Percentiles rank a stretch among this genome's conserved stretches.
Evolutionary conservation across 2,113 vertebrate species (phyloP).

Genomic region (Paraplagusia blochii): DNA sequence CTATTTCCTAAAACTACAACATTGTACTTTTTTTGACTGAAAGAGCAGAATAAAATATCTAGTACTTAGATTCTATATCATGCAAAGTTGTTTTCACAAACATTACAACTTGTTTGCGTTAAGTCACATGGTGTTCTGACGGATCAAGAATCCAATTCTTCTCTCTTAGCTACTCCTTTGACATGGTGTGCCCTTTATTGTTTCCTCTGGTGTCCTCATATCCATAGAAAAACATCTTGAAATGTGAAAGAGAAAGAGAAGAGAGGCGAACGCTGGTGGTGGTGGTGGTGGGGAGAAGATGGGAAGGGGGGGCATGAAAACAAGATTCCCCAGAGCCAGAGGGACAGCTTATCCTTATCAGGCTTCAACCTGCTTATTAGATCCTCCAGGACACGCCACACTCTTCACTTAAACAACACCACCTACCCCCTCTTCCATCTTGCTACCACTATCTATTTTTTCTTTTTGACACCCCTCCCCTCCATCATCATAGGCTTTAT

Average conservation of each 20-base stretch:
- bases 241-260: constrained; percentile 20
- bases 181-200: too few relatives aligned
- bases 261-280: neutral
- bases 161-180: too few relatives aligned
- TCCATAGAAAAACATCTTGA: constrained; percentile 52
- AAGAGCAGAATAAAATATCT: too few relatives aligned
- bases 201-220: constrained; percentile 35
- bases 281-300: constrained; percentile 11
- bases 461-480: too few relatives aligned
- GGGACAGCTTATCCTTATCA: constrained; percentile 79
- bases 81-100: too few relatives aligned
- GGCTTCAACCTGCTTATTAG: constrained; percentile 79
- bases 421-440: constrained; percentile 54
- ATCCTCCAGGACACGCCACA: constrained; percentile 70
- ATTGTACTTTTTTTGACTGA: too few relatives aligned
- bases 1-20: too few relatives aligned
- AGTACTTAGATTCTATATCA: too few relatives aligned
- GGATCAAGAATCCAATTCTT: too few relatives aligned
- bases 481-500: constrained; percentile 24
- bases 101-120: too few relatives aligned
- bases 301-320: constrained; percentile 43
- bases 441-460: constrained; percentile 37
- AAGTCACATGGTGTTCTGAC: too few relatives aligned
- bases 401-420: constrained; percentile 66
- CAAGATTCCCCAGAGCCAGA: constrained; percentile 69